phyloP scores from a whole-genome alignment of 1,140 invertebrate genomes.

The Drosophila subobscura region DNA sequence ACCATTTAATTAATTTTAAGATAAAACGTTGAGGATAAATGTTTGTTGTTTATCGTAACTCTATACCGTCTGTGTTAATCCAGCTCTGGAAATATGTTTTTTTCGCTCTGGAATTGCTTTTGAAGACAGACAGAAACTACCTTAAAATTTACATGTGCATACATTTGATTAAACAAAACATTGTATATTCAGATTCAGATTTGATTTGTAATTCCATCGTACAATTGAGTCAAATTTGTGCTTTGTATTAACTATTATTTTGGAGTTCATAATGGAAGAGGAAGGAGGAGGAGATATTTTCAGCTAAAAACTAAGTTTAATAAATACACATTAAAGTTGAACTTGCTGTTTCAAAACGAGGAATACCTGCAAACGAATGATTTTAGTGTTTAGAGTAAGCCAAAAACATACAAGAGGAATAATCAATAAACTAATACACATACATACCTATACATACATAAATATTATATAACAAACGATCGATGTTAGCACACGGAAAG shows the following conservation, averaged over 20 bases:
- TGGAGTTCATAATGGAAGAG: conserved; percentile 31
- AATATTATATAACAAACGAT: conserved; percentile 59
- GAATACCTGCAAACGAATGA: conserved; percentile 68
- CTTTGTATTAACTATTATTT: conserved; percentile 40
- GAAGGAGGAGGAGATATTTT: conserved; percentile 17
- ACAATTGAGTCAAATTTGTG: conserved; percentile 54
- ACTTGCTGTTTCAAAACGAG: conserved; percentile 46
- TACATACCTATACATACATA: background rate
- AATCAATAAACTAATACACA: conserved; percentile 47
- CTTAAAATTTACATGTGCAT: conserved; percentile 56
- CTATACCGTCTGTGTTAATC: conserved; percentile 78
- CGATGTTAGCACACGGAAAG: conserved; percentile 48
- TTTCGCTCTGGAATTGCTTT: conserved; percentile 62
- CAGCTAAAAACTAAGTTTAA: conserved; percentile 18
- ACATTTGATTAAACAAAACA: conserved; percentile 44
- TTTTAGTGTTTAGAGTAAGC: conserved; percentile 73
- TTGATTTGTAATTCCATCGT: conserved; percentile 38
- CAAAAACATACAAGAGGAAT: conserved; percentile 50
- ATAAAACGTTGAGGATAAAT: conserved; percentile 65
- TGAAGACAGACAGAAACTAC: conserved; percentile 50
- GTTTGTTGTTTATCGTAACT: conserved; percentile 75
- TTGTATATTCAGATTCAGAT: conserved; percentile 38
- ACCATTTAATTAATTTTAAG: conserved; percentile 74
- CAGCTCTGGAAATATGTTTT: conserved; percentile 75
- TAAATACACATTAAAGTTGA: conserved; percentile 7